phyloP scores from a whole-genome alignment of 1,140 invertebrate genomes.

The Lasaia peninsularis region DNA sequence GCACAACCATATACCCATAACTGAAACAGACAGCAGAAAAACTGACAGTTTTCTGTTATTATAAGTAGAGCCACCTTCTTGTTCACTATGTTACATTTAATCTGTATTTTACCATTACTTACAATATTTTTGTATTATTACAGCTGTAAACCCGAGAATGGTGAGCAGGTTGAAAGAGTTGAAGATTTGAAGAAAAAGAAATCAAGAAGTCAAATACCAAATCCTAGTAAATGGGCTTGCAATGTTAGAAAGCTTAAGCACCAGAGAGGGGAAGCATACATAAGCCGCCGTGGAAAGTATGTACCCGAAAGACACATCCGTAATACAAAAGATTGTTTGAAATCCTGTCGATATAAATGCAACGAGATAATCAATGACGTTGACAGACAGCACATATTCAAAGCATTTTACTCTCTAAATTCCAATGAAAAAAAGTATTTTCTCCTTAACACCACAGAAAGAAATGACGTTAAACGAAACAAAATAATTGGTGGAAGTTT shows the following conservation, averaged over 20 bases:
- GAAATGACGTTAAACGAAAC: conserved; percentile 43
- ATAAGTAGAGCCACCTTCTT: too few species aligned
- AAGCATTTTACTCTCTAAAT: conserved; percentile 65
- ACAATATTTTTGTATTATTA: too few species aligned
- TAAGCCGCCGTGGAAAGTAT: conserved; percentile 59
- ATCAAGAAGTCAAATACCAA: conserved; percentile 38
- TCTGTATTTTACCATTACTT: too few species aligned
- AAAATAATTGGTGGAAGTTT: conserved; percentile 34
- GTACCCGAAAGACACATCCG: conserved; percentile 51
- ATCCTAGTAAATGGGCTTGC: conserved; percentile 58
- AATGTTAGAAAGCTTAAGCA: conserved; percentile 63
- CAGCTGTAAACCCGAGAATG: conserved; percentile 43
- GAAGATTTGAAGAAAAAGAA: conserved; percentile 32
- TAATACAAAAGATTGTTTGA: conserved; percentile 62
- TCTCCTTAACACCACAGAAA: conserved; percentile 61
- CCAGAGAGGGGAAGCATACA: conserved; percentile 63
- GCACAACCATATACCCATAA: too few species aligned
- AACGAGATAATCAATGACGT: conserved; percentile 54
- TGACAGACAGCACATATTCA: conserved; percentile 64
- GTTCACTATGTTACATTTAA: too few species aligned
- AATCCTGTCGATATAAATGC: conserved; percentile 60
- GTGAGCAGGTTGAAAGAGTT: conserved; percentile 23
- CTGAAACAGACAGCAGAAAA: too few species aligned
- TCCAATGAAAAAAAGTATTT: conserved; percentile 69
- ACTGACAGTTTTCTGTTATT: too few species aligned